Percentiles rank a stretch among this genome's conserved stretches.
Evolutionary conservation across 1,140 invertebrate species (phyloP).

Genomic region (Solen grandis): DNA sequence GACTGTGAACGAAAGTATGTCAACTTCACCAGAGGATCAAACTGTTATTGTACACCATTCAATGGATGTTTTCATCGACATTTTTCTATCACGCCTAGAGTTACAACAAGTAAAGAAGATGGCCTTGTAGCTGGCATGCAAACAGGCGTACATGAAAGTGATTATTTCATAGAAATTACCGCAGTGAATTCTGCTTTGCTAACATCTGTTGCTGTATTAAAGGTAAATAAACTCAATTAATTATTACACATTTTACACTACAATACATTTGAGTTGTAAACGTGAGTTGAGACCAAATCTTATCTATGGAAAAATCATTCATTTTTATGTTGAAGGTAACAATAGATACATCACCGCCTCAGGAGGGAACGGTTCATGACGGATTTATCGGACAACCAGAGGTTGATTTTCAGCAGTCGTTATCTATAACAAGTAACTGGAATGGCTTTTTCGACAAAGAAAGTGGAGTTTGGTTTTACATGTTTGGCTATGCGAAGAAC

Average conservation of each 20-base stretch:
- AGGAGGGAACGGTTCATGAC: slow-evolving; percentile 55
- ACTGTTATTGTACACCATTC: slow-evolving; percentile 45
- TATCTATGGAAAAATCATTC: too few species aligned
- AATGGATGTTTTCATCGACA: slow-evolving; percentile 46
- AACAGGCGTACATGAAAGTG: slow-evolving; percentile 16
- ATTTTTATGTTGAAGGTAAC: slow-evolving; percentile 54
- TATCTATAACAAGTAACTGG: slow-evolving; percentile 49
- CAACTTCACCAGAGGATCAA: slow-evolving; percentile 8
- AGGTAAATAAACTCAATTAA: too few species aligned
- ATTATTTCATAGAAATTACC: slow-evolving; percentile 26
- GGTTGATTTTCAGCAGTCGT: slow-evolving; percentile 49
- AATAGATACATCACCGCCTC: slow-evolving; percentile 57
- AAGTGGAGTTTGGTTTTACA: slow-evolving; percentile 59
- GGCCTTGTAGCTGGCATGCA: neutral
- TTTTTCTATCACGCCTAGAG: neutral
- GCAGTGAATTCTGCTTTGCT: slow-evolving; percentile 2
- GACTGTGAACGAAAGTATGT: slow-evolving; percentile 20
- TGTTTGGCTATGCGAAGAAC: slow-evolving; percentile 32
- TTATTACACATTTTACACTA: too few species aligned
- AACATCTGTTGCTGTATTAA: neutral
- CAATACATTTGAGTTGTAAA: too few species aligned
- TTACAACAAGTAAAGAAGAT: neutral
- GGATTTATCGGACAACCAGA: slow-evolving; percentile 50
- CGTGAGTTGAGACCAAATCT: too few species aligned
- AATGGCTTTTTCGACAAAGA: slow-evolving; percentile 63